Evolutionary conservation across 2,888 invertebrate species (phyloP).

Genomic region (Agrilus cyanescens): DNA sequence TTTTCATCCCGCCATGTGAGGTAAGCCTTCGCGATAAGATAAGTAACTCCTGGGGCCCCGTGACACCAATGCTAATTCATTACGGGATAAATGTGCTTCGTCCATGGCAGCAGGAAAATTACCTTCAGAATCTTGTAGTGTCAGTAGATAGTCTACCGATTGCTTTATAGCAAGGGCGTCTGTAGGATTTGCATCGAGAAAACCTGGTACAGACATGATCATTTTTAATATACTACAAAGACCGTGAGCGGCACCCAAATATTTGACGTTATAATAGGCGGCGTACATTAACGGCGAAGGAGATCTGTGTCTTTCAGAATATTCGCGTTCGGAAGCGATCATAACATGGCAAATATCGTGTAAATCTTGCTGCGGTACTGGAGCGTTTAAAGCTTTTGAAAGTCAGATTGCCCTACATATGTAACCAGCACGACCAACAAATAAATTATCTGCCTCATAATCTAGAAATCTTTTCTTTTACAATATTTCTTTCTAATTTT

Average conservation of each 20-base stretch:
- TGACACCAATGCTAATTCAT: constrained; percentile 83
- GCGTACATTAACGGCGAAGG: constrained; percentile 65
- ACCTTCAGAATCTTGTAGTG: constrained; percentile 55
- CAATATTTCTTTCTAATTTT: constrained; percentile 33
- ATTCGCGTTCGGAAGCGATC: constrained; percentile 58
- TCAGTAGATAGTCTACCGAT: constrained; percentile 54
- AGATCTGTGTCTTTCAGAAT: constrained; percentile 45
- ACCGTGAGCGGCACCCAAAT: constrained; percentile 63
- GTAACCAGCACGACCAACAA: constrained; percentile 78
- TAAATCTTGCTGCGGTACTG: constrained; percentile 39
- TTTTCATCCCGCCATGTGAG: constrained; percentile 58
- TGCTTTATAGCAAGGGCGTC: constrained; percentile 48
- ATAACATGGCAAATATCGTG: constrained; percentile 57
- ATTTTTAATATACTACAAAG: constrained; percentile 54
- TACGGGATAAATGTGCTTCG: constrained; percentile 44
- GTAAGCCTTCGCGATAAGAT: constrained; percentile 72
- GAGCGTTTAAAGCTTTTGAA: constrained; percentile 40
- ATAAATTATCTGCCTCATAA: constrained; percentile 69
- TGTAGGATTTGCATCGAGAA: constrained; percentile 40
- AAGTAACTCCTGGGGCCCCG: constrained; percentile 73
- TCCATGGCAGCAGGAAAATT: constrained; percentile 49
- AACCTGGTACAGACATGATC: constrained; percentile 48
- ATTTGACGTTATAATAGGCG: constrained; percentile 62
- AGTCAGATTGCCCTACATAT: constrained; percentile 68
- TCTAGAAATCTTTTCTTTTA: constrained; percentile 45